Base-by-base conservation (phyloP, 64 coral and sea anemone species). In the Trachythela sp. region DNA sequence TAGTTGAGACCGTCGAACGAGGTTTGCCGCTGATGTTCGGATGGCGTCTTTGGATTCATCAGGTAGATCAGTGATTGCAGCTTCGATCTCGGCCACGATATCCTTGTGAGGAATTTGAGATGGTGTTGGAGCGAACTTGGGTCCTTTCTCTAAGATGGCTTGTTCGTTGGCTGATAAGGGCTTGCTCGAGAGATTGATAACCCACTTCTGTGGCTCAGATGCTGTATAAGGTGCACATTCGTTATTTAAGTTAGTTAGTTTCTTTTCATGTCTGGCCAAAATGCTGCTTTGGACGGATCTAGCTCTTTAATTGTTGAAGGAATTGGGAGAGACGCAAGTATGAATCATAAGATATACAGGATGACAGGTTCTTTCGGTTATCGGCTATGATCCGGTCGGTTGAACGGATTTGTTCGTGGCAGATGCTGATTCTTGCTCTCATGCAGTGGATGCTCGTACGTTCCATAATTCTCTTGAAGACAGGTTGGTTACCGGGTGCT, bases 381-480 rank as follows among this genome's bases (percentile, higher is more conserved):
- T 86, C 85, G 11, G 38, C 13, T 24, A 86, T 49, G 9, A 36
- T 54, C 2, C 10, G 17, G 4, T 36, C 52, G 17, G 48, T 35
- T 1, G 85, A 52, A 37, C 40, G 31, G 20, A 87, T 87, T 39
- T 87, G 86, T 22, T 87, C 33, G 85, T 91, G 90, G 60, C 84
- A 91, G 24, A 91, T 86, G 9, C 32, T 42, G 24, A 91, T 91
- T 77, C 84, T 86, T 76, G 90, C 90, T 91, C 45, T 86, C 38
- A 86, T 71, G 17, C 90, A 91, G 75, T 91, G 90, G n/a, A 48
- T 40, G 20, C 90, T 91, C 9, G 84, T 84, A 9, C 90, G 54
- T 76, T 86, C 67, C 90, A 91, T 91, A 39, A 91, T 91, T 20
- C 30, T 56, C 86, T 86, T 86, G 84, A 91, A 91, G 32, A 51